Evolutionary conservation across 2,113 vertebrate genomes (phyloP), one percentile per base, ranked within the genome.

Genomic region (Cavia porcellus): DNA sequence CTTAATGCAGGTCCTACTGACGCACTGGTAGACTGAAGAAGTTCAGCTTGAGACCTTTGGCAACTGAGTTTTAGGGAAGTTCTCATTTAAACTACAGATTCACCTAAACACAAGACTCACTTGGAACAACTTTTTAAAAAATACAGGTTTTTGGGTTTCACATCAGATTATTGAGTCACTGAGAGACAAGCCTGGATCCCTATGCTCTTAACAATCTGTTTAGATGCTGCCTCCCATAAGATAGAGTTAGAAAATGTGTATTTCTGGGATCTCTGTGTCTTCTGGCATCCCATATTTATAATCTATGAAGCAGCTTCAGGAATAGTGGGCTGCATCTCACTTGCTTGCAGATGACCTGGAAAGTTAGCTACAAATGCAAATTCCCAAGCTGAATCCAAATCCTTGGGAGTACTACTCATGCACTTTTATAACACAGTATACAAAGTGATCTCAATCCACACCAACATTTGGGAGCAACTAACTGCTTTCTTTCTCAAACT

Each of bases 401-500:
- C 32, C 22, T 72, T 79, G 55, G 6, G 25, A 64, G 47, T 15
- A 10, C 0, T 10, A 19, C 5, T 87, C 8, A 35, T 3, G 1
- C 0, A n/a, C 14, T 83, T 86, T 50, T 62, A 42, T 59, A 42
- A 85, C 30, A 45, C 2, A 3, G 38, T 75, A 13, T 87, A 9
- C 17, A 52, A 59, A n/a, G 75, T 57, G 62, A 87, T 30, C 92
- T 96, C 52, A 79, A 72, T 38, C n/a, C 5, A n/a, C 14, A 20
- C 12, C 47, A 13, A 93, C 74, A 85, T 70, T 35, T 77, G 30
- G 10, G 47, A 88, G n/a, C 3, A 59, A 55, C 10, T 45, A 32
- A 93, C 45, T 12, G 68, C 30, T 88, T 70, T 89, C 20, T 82
- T 80, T 62, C 24, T 88, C 9, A 4, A 81, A 17, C 38, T 72